phyloP scores from a whole-genome alignment of 2,888 invertebrate genomes.

The Atethmia centrago region DNA sequence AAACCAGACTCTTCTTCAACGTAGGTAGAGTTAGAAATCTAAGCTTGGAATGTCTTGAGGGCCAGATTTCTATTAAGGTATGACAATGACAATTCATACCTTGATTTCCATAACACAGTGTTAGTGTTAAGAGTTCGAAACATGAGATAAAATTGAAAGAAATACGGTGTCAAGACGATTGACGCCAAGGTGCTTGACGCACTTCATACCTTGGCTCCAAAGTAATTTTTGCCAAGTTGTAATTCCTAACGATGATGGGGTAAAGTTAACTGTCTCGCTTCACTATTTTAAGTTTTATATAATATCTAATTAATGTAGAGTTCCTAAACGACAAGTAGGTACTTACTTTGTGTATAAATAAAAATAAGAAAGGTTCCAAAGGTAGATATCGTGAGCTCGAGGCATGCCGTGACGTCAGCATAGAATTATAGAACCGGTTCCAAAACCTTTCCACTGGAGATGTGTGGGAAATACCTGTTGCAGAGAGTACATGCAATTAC shows the following conservation, averaged over 20 bases:
- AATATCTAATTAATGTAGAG: constrained; percentile 24
- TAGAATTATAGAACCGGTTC: constrained; percentile 77
- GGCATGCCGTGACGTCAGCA: constrained; percentile 75
- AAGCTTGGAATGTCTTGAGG: neutral
- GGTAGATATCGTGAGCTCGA: constrained; percentile 70
- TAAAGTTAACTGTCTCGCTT: neutral
- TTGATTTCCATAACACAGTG: neutral
- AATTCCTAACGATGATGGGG: neutral
- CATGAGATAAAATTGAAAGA: too few relatives aligned
- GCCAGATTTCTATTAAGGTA: neutral
- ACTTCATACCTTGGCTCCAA: neutral
- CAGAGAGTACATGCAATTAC: constrained; percentile 72
- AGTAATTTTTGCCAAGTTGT: neutral
- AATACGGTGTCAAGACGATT: neutral
- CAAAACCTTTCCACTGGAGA: constrained; percentile 76
- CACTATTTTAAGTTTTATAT: neutral
- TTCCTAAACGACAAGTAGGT: constrained; percentile 14
- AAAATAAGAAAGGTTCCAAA: constrained; percentile 68
- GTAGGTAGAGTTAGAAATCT: neutral
- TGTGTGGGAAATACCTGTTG: constrained; percentile 80
- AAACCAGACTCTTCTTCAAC: neutral
- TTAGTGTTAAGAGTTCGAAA: neutral
- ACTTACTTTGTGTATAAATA: constrained; percentile 45
- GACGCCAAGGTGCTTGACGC: too few relatives aligned
- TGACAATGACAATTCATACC: neutral